phyloP scores from a whole-genome alignment of 2,888 invertebrate genomes.

The Ochropleura leucogaster region DNA sequence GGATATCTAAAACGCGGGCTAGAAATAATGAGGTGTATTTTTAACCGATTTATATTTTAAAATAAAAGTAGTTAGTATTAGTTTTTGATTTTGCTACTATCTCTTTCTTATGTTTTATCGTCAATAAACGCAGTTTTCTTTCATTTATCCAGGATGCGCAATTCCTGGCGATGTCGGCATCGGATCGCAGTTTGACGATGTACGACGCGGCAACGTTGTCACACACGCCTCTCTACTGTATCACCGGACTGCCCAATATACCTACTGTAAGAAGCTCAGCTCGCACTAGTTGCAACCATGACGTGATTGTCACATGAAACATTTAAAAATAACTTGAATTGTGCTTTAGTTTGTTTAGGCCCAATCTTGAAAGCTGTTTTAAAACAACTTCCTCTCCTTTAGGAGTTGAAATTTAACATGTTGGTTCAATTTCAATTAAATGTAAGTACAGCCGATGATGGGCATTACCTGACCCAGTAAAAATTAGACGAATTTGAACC shows the following conservation, averaged over 20 bases:
- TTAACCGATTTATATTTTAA: neutral
- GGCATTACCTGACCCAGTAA: neutral
- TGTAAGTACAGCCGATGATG: no score
- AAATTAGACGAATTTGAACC: no score
- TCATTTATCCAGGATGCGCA: constrained; percentile 84
- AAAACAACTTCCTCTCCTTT: neutral
- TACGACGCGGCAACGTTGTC: constrained; percentile 91
- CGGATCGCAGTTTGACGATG: constrained; percentile 91
- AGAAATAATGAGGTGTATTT: neutral
- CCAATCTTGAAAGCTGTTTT: neutral
- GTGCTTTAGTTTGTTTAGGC: neutral
- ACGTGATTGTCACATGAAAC: neutral
- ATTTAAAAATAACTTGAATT: neutral
- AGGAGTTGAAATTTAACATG: neutral
- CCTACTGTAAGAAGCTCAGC: constrained; percentile 83
- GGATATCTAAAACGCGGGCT: neutral
- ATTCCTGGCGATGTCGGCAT: constrained; percentile 89
- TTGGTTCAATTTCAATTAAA: neutral
- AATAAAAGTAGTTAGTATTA: neutral
- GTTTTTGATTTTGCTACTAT: neutral
- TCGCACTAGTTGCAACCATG: neutral
- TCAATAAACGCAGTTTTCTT: neutral
- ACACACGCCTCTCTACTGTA: constrained; percentile 90
- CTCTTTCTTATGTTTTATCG: neutral
- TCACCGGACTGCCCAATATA: constrained; percentile 90